Base-by-base conservation (phyloP, 2,888 invertebrate genomes). In the Girardia tigrina region DNA sequence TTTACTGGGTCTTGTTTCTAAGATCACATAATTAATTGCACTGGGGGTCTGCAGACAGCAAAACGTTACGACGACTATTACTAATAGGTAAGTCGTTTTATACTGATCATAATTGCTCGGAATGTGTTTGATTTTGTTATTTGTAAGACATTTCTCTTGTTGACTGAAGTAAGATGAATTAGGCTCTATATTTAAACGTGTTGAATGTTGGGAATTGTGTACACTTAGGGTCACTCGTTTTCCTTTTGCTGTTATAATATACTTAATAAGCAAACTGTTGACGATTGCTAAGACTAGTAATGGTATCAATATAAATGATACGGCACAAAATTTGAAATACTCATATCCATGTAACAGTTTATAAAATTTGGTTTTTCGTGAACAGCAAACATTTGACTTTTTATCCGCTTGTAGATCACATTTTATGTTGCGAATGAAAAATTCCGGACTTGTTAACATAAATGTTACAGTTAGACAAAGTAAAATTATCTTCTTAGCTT, bases 41-140 rank as follows among this genome's bases (percentile, higher is more conserved):
- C 88, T 88, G 0, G 90, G 90, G 72, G 88, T 85, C 82, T 90
- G 90, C 80, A 90, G 90, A 4, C 90, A 81, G 69, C 90, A 86
- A 82, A 90, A 90, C 76, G 90, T 86, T 69, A 90, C 86, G 6
- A 90, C 90, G 20, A 90, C 90, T 0, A 88, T 88, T 76, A 90
- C 90, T 42, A 90, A 84, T 81, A 90, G 90, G 56, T 90, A 86
- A 0, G 90, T 91, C 78, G 90, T 90, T 78, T 89, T 87, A 78
- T 83, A 81, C 78, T 83, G 82, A 76, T 83, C 83, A 0, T 79
- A 78, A 28, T 77, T 77, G 23, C 23, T 56, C n/a, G 56, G 23
- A 56, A 2, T 12, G 56, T 8, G 56, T n/a, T 56, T 56, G 6
- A 56, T 12, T 8, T 23, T 4, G 23, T 8, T 56, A 16, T 56